Conservation (phyloP, 53 echinoderm and acorn worm species). For the Paracentrotus lividus region DNA sequence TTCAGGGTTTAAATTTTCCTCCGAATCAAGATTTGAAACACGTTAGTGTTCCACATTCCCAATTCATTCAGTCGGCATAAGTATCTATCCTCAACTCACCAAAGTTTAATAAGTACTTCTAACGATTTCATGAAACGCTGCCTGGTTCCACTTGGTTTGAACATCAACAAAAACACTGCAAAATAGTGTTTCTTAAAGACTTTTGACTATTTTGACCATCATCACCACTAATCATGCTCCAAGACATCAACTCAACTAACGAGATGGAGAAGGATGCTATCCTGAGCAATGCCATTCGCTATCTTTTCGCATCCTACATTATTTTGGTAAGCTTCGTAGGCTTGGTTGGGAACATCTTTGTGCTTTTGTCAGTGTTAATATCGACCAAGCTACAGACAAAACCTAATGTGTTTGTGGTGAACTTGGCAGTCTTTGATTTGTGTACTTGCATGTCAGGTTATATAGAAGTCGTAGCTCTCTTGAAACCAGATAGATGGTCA, state of each 20-base stretch:
- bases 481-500: neutral
- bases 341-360: neutral
- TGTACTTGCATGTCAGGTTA: neutral
- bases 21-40: no score
- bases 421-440: neutral
- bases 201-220: no score
- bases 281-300: neutral
- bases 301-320: neutral
- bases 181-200: no score
- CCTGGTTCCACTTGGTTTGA: no score
- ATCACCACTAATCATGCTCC: neutral
- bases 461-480: neutral
- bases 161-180: no score
- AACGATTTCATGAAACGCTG: no score
- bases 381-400: constrained; percentile 27
- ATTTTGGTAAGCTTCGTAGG: neutral
- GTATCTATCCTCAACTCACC: no score
- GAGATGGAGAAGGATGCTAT: no score
- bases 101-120: no score
- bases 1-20: no score
- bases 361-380: neutral
- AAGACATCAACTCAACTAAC: neutral
- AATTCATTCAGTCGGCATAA: no score
- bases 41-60: no score
- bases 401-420: constrained; percentile 34